Conservation (phyloP, 2,113 vertebrate genomes). For the Piaya cayana region DNA sequence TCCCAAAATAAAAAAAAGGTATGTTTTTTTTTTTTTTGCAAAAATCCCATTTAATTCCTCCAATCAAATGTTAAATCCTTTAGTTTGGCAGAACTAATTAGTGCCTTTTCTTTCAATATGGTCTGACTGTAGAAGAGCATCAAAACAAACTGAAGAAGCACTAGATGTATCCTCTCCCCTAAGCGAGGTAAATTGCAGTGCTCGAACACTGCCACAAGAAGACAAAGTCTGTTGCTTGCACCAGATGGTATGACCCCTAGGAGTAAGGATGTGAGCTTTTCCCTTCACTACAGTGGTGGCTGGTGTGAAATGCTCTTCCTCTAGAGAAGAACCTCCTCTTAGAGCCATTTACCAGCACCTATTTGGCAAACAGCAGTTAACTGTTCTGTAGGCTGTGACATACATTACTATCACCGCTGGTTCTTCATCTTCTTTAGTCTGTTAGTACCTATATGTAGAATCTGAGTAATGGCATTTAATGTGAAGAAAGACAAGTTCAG, state of each 20-base stretch:
- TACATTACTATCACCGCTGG: not conserved
- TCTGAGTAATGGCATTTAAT: not conserved
- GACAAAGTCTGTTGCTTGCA: not conserved
- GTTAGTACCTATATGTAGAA: not conserved
- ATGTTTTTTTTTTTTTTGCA: no score
- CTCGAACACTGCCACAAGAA: not conserved
- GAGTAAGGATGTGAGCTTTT: not conserved
- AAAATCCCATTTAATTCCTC: not conserved
- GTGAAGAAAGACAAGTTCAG: not conserved
- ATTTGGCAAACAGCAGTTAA: not conserved
- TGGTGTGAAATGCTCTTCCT: not conserved
- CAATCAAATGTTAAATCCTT: not conserved
- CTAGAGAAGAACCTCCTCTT: not conserved
- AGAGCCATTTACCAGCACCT: not conserved
- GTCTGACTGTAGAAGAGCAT: not conserved
- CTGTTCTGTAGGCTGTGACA: not conserved
- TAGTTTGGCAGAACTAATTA: not conserved
- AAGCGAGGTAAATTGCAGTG: rapidly evolving
- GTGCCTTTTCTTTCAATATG: not conserved
- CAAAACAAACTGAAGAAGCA: not conserved
- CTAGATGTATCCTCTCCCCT: rapidly evolving
- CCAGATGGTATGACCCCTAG: not conserved
- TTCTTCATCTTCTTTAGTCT: not conserved
- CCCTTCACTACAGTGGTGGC: not conserved
- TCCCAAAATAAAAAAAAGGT: not conserved